Conservation (phyloP, 2,113 vertebrate species). For the Chlamydotis undulata region DNA sequence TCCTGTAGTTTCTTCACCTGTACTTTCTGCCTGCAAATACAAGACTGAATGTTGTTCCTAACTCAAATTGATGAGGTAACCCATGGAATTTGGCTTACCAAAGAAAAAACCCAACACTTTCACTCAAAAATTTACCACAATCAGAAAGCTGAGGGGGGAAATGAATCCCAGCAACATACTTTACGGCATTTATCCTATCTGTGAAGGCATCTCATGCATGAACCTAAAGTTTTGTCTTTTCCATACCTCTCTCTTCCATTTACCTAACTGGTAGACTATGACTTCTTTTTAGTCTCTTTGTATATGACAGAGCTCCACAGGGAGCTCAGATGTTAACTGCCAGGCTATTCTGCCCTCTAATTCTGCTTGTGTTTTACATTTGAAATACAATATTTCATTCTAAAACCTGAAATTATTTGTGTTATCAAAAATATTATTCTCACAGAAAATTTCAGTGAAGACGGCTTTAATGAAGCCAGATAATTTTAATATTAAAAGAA, state of each 20-base stretch:
- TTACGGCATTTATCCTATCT: neutral
- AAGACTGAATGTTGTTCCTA: neutral
- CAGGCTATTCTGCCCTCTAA: neutral
- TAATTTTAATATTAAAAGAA: neutral
- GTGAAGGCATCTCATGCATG: neutral
- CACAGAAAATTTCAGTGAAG: neutral
- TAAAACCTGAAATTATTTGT: neutral
- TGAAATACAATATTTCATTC: neutral
- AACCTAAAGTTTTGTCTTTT: neutral
- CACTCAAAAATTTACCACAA: neutral
- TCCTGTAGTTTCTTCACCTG: neutral
- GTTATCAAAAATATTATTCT: neutral
- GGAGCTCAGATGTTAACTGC: neutral
- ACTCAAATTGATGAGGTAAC: neutral
- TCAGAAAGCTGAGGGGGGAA: accelerated
- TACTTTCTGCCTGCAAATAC: neutral
- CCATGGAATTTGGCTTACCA: neutral
- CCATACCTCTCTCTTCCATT: neutral
- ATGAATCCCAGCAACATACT: neutral
- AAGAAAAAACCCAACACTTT: neutral
- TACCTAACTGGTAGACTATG: neutral
- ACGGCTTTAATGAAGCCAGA: neutral
- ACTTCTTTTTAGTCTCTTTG: neutral
- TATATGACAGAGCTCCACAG: neutral
- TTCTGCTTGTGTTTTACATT: neutral